Base-by-base conservation (phyloP, 2,888 invertebrate genomes). In the Andrena minutula region DNA sequence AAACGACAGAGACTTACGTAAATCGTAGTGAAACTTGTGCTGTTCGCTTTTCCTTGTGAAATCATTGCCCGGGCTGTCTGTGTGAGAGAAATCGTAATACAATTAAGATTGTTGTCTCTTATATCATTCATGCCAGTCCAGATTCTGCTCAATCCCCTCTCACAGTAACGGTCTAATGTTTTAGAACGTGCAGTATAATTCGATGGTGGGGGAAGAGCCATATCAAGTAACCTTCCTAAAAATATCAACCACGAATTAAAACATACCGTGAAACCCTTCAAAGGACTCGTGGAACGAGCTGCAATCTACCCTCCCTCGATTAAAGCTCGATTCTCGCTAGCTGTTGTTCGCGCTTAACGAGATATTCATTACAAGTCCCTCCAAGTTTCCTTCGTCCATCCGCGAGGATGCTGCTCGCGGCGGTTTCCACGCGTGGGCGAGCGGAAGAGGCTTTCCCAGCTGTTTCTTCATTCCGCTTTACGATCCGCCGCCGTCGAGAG, bases 351-450 rank as follows among this genome's bases (percentile, higher is more conserved):
- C 12, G 1, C n/a, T 47, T 51, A 61, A 60, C 71, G 23, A 73
- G 30, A 56, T 8, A 8, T 32, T n/a, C 49, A 61, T 69, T 51
- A 12, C 41, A 23, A 10, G 20, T 2, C 64, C 64, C 10, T 26
- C 53, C n/a, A n/a, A 1, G 32, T 79, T 75, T 79, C 66, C 53
- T 12, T 23, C 30, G 16, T 23, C 47, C 60, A 65, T 26, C 35
- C 51, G 28, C 26, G 63, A 16, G 63, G 51, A 20, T 41, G 76
- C 41, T 32, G 66, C 77, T 74, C 69, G 35, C 32, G 78, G 70
- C 75, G 28, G 63, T 87, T 87, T 85, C 69, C 77, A 70, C 61
- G 66, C 85, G 86, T 87, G 78, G 87, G 84, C 72, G 72, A 71
- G 35, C 58, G 76, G 58, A 76, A 68, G 84, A 82, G 81, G 71